phyloP scores from a whole-genome alignment of 2,797 vertebrate genomes.

The Megalops cyprinoides region DNA sequence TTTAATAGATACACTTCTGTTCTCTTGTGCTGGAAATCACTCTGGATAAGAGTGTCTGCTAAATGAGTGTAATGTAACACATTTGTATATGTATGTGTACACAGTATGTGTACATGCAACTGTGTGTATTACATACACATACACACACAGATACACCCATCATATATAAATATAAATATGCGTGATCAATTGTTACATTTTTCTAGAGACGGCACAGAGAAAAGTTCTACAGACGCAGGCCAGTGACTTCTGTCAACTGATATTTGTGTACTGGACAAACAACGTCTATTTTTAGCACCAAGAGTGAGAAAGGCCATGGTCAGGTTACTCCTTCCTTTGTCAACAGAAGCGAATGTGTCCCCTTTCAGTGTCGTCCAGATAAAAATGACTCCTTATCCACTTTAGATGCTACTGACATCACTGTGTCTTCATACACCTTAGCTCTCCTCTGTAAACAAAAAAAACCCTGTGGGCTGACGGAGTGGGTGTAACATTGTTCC shows the following conservation, averaged over 20 bases:
- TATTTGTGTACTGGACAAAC: background rate
- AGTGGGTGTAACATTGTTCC: background rate
- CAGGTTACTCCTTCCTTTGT: constrained; percentile 64
- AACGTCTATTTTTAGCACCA: constrained; percentile 62
- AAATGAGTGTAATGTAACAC: too few species aligned
- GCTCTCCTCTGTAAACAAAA: too few species aligned
- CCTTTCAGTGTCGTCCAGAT: constrained; percentile 47
- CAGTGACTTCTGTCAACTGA: background rate
- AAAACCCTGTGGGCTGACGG: background rate
- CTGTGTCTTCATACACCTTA: background rate
- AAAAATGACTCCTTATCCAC: background rate
- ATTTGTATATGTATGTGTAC: background rate
- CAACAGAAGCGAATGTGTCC: constrained; percentile 43
- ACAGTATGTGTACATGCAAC: background rate
- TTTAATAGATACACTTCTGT: too few species aligned
- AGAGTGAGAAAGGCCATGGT: constrained; percentile 56
- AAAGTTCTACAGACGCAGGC: background rate
- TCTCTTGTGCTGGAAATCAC: too few species aligned
- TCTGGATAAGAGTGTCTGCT: too few species aligned
- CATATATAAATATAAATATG: too few species aligned
- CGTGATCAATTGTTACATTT: background rate
- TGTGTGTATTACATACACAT: too few species aligned
- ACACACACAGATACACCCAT: too few species aligned
- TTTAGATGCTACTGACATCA: background rate
- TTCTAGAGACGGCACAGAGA: background rate